Evolutionary conservation across 2,888 invertebrate genomes (phyloP).

Genomic region (Ormyrus nitidulus): DNA sequence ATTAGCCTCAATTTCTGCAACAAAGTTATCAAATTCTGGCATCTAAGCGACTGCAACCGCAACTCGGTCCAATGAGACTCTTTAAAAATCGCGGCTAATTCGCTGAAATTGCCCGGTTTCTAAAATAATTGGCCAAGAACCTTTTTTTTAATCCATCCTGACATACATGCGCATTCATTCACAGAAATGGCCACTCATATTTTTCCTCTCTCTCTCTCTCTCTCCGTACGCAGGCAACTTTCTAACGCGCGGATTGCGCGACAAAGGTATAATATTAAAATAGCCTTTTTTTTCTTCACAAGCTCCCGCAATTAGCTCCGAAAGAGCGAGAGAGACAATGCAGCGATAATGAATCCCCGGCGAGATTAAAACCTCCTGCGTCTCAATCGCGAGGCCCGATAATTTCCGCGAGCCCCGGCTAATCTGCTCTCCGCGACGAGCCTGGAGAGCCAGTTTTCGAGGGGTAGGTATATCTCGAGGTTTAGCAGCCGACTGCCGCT

Average conservation of each 20-base stretch:
- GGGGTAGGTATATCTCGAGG: neutral
- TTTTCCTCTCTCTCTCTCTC: neutral
- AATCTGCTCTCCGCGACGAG: constrained; percentile 9
- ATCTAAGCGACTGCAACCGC: too few relatives aligned
- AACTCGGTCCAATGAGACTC: too few relatives aligned
- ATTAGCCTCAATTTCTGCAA: too few relatives aligned
- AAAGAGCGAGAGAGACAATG: constrained; percentile 2
- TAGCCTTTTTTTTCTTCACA: neutral
- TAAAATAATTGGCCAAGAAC: too few relatives aligned
- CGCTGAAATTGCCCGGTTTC: too few relatives aligned
- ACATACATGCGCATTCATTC: neutral
- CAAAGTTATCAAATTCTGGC: too few relatives aligned
- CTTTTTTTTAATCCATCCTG: neutral
- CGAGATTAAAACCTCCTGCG: constrained; percentile 32
- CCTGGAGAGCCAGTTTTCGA: neutral
- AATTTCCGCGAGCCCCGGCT: constrained; percentile 25
- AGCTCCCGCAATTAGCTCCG: constrained; percentile 9
- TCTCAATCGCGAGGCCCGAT: constrained; percentile 26
- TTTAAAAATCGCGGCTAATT: too few relatives aligned
- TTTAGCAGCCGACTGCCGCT: neutral
- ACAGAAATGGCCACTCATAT: neutral
- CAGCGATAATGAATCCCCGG: constrained; percentile 4
- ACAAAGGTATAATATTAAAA: neutral
- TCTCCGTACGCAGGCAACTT: neutral
- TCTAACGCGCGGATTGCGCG: neutral